phyloP scores from a whole-genome alignment of 2,113 vertebrate species.

The Puntigrus tetrazona region DNA sequence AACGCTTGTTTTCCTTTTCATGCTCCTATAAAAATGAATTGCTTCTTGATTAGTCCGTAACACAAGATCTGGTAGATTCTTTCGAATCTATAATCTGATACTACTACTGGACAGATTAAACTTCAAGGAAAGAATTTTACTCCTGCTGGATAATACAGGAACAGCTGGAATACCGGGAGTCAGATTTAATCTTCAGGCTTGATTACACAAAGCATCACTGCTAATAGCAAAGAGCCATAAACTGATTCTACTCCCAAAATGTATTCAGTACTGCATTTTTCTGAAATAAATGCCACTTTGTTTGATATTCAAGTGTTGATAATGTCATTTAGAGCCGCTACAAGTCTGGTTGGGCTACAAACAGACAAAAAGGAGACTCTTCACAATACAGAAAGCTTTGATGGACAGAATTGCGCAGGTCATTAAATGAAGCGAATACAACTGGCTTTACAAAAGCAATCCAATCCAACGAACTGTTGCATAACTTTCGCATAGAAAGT shows the following conservation, averaged over 20 bases:
- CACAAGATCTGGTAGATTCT: constrained; percentile 47
- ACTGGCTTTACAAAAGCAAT: background rate
- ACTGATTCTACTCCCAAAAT: constrained; percentile 11
- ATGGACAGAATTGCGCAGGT: background rate
- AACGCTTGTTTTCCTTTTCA: constrained; percentile 61
- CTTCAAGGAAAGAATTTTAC: background rate
- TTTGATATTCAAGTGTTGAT: background rate
- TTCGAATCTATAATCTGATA: constrained; percentile 50
- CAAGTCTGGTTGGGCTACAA: background rate
- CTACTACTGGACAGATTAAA: constrained; percentile 16
- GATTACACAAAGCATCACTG: background rate
- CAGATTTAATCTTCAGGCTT: background rate
- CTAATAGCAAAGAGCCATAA: background rate
- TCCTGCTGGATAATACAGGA: background rate
- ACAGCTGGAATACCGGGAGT: background rate
- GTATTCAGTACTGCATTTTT: background rate
- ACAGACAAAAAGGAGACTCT: background rate
- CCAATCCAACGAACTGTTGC: background rate
- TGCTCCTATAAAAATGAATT: constrained; percentile 53
- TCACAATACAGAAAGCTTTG: background rate
- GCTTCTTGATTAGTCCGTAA: constrained; percentile 50
- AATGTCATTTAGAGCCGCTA: background rate
- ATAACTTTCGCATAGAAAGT: background rate
- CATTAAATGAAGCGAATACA: background rate
- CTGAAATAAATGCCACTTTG: background rate